Percentiles rank a stretch among this genome's conserved stretches.
Evolutionary conservation across 1,140 invertebrate species (phyloP).

Genomic region (Gryon sp.): DNA sequence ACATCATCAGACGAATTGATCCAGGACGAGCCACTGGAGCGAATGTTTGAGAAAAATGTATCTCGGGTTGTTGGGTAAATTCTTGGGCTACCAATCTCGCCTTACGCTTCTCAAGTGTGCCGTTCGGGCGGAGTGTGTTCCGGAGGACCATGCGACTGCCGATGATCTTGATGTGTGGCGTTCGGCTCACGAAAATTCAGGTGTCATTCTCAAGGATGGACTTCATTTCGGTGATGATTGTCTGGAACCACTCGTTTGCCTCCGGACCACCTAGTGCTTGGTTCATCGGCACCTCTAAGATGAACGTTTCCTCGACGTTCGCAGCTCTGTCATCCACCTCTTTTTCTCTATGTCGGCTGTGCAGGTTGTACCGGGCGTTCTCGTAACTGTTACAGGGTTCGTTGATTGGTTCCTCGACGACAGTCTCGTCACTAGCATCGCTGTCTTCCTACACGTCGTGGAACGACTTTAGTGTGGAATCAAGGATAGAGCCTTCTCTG

Average conservation of each 20-base stretch:
- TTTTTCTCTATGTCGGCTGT: background rate
- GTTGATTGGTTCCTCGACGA: background rate
- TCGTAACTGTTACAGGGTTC: background rate
- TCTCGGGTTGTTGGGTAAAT: constrained; percentile 41
- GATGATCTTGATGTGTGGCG: constrained; percentile 9
- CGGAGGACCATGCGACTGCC: constrained; percentile 23
- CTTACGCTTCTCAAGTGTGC: constrained; percentile 36
- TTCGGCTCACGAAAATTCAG: constrained; percentile 23
- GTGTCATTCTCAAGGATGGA: constrained; percentile 29
- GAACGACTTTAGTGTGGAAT: background rate
- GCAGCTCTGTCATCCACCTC: background rate
- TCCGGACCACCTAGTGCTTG: constrained; percentile 16
- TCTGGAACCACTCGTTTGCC: constrained; percentile 12
- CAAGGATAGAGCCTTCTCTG: too few relatives aligned
- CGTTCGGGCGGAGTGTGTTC: constrained; percentile 8
- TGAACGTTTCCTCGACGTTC: background rate
- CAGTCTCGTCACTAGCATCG: background rate
- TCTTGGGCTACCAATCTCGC: constrained; percentile 60
- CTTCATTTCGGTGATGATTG: constrained; percentile 11
- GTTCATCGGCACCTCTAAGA: constrained; percentile 23
- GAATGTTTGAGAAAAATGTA: constrained; percentile 52
- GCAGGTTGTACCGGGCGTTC: background rate
- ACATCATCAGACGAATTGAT: background rate
- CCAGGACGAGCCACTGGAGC: constrained; percentile 34
- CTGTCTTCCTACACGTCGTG: background rate